Evolutionary conservation across 1,140 invertebrate genomes (phyloP).

Genomic region (Antheraea pernyi): DNA sequence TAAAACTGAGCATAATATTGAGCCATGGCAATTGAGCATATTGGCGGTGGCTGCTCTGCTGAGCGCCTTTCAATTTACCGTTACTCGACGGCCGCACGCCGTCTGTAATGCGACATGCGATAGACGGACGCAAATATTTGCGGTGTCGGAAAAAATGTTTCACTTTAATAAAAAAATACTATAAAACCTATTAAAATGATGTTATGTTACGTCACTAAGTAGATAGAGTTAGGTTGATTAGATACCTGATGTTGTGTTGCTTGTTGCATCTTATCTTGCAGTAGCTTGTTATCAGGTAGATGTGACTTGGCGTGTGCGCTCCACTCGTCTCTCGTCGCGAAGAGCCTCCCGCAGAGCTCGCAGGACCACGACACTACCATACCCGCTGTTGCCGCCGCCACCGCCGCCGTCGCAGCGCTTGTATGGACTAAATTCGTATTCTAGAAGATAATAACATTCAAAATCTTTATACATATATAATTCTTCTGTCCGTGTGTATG

Average conservation of each 20-base stretch:
- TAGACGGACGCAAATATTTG: no score
- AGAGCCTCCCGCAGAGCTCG: conserved; percentile 85
- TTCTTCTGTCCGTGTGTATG: no score
- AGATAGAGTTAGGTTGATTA: background rate
- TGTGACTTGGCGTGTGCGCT: conserved; percentile 86
- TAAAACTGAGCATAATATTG: no score
- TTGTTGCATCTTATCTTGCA: conserved; percentile 78
- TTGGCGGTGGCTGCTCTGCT: no score
- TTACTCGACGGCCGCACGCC: no score
- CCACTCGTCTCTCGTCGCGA: conserved; percentile 87
- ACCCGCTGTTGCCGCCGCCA: conserved; percentile 71
- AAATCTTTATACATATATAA: background rate
- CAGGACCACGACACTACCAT: conserved; percentile 84
- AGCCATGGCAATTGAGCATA: no score
- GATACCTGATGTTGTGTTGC: conserved; percentile 68
- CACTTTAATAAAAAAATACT: no score
- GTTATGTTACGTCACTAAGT: background rate
- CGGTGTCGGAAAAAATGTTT: no score
- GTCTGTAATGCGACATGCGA: no score
- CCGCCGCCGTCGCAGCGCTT: conserved; percentile 71
- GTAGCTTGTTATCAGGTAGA: conserved; percentile 78
- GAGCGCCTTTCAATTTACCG: no score
- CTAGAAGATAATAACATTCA: conserved; percentile 28
- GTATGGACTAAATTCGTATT: conserved; percentile 68
- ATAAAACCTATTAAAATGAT: background rate